Conservation (phyloP, 2,888 invertebrate species). For the Nymphalis urticae region DNA sequence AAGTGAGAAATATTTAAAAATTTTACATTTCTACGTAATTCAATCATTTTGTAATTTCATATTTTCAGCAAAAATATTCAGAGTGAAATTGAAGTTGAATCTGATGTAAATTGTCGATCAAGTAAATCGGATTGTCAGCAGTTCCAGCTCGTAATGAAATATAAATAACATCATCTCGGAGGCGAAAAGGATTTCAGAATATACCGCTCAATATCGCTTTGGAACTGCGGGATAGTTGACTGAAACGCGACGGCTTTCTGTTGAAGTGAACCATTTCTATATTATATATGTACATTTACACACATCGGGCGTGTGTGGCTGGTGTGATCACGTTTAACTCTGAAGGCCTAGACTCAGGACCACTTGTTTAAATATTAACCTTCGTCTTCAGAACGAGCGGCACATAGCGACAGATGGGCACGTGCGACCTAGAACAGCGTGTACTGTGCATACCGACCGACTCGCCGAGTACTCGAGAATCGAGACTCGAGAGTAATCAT, state of each 20-base stretch:
- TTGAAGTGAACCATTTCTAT: background rate
- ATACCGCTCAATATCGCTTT: background rate
- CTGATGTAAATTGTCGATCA: conserved; percentile 26
- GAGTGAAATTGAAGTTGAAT: conserved; percentile 21
- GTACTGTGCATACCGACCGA: background rate
- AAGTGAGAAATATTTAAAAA: conserved; percentile 3
- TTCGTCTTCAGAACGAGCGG: background rate
- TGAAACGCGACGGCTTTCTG: background rate
- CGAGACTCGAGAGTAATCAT: no score
- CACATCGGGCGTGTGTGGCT: background rate
- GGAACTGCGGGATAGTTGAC: background rate
- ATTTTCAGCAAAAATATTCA: conserved; percentile 18
- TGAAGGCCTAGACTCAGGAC: conserved; percentile 1
- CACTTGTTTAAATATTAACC: conserved; percentile 4
- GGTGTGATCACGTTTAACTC: background rate
- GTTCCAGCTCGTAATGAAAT: conserved; percentile 23
- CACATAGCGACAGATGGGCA: background rate
- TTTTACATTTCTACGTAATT: conserved; percentile 3
- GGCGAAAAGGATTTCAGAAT: conserved; percentile 6
- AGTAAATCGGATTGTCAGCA: conserved; percentile 25
- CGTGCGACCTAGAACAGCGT: background rate
- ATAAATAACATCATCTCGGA: conserved; percentile 24
- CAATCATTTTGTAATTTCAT: conserved; percentile 14
- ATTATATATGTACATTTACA: background rate
- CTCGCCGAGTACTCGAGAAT: no score